These are phyloP conservation scores for Papilio demoleus DNA, from an alignment of 2,888 invertebrate genomes.

Conservation along the genomic window DNA sequence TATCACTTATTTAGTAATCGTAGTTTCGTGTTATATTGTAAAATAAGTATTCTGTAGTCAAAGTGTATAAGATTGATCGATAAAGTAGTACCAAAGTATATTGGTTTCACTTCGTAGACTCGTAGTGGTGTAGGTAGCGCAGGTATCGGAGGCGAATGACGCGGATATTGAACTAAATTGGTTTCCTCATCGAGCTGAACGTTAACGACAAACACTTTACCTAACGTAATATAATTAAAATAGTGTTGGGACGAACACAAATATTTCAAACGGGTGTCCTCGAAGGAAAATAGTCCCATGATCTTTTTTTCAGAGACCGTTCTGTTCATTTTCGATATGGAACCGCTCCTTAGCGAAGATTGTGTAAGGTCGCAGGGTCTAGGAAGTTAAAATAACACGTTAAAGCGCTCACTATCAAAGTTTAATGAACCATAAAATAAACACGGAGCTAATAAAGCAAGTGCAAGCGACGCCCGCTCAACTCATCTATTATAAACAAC, in stretches of 20 bases:
- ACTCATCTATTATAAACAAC: conserved; percentile 4
- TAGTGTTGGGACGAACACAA: neutral
- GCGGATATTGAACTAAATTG: conserved; percentile 7
- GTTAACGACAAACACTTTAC: conserved; percentile 3
- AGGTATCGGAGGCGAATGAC: neutral
- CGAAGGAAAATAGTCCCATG: no score
- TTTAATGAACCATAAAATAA: conserved; percentile 11
- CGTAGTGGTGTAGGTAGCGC: neutral
- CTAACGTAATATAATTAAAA: neutral
- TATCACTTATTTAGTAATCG: no score
- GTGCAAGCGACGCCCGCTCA: neutral
- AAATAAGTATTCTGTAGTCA: no score
- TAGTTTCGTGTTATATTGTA: no score
- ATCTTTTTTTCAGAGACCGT: no score
- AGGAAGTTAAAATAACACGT: neutral
- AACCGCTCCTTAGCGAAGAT: no score
- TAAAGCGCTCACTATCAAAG: neutral
- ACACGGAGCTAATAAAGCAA: conserved; percentile 2
- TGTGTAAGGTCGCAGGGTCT: neutral
- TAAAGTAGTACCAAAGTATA: neutral
- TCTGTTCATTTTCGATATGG: no score
- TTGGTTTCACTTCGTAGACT: neutral
- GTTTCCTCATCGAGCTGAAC: neutral
- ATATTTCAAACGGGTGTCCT: no score
- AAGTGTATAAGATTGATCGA: no score